These are phyloP conservation scores for Gobio gobio DNA, from an alignment of 2,113 vertebrate genomes.

Conservation along the genomic window DNA sequence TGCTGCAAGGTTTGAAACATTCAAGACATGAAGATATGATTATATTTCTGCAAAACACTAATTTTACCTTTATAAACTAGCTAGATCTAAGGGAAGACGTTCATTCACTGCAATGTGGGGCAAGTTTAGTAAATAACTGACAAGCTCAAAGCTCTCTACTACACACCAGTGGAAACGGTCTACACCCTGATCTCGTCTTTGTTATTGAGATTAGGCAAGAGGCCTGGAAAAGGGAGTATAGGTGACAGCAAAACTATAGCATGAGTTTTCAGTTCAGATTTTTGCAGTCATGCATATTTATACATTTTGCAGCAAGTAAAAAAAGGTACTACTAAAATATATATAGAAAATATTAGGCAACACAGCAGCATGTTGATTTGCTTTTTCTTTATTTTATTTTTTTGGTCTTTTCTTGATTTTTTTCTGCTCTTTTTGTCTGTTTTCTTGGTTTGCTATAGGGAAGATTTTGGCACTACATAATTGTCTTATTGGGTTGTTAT, in stretches of 20 bases:
- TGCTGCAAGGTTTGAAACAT: not conserved
- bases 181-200: not conserved
- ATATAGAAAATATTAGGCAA: not conserved
- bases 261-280: not conserved
- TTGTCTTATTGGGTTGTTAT: conserved; percentile 80
- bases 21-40: not conserved
- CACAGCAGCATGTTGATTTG: conserved; percentile 55
- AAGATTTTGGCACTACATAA: conserved; percentile 94
- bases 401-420: conserved; percentile 51
- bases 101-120: not conserved
- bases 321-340: not conserved
- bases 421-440: conserved; percentile 57
- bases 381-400: conserved; percentile 64
- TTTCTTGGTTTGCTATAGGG: conserved; percentile 67
- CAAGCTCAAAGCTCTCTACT: not conserved
- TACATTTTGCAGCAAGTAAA: not conserved
- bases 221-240: not conserved
- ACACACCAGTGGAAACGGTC: not conserved
- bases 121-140: not conserved
- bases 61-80: not conserved
- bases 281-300: not conserved
- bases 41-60: not conserved
- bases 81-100: not conserved
- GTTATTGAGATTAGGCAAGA: not conserved
- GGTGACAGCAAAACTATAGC: not conserved